These are phyloP conservation scores for Clarias platycephalus DNA, from an alignment of 2,797 vertebrate genomes.

Conservation along the genomic window DNA sequence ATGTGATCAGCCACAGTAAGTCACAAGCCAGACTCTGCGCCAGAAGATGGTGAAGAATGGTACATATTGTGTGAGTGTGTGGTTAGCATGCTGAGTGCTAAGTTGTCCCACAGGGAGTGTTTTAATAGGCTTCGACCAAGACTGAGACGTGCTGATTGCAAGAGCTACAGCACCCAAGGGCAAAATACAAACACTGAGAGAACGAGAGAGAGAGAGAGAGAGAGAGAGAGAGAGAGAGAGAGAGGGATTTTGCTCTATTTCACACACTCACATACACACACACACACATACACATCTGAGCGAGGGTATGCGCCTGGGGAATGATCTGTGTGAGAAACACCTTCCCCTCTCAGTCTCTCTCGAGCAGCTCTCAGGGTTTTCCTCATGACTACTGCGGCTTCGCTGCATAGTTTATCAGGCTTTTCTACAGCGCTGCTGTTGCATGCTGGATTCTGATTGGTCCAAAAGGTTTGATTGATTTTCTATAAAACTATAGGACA, in stretches of 20 bases:
- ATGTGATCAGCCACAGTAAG: background rate
- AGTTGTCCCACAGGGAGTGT: conserved; percentile 41
- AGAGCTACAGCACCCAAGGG: conserved; percentile 34
- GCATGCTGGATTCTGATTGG: background rate
- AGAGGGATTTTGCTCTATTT: conserved; percentile 10
- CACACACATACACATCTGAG: background rate
- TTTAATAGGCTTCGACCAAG: conserved; percentile 52
- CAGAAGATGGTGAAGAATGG: background rate
- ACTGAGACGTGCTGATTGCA: conserved; percentile 48
- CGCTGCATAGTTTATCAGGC: background rate
- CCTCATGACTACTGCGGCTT: conserved; percentile 1
- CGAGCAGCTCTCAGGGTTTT: conserved; percentile 4
- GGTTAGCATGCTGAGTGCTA: conserved; percentile 28
- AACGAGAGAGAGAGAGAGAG: background rate
- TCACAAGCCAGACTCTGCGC: background rate
- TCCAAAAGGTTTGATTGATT: background rate
- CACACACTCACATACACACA: background rate
- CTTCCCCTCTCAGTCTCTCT: background rate
- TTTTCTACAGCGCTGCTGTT: background rate
- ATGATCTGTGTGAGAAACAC: conserved; percentile 6
- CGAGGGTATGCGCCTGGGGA: background rate
- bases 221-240: background rate
- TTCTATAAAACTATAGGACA: too few species aligned
- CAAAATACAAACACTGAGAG: conserved; percentile 2
- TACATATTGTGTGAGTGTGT: conserved; percentile 18